Base-by-base conservation (phyloP, 2,888 invertebrate genomes). In the Pseudococcus longispinus region DNA sequence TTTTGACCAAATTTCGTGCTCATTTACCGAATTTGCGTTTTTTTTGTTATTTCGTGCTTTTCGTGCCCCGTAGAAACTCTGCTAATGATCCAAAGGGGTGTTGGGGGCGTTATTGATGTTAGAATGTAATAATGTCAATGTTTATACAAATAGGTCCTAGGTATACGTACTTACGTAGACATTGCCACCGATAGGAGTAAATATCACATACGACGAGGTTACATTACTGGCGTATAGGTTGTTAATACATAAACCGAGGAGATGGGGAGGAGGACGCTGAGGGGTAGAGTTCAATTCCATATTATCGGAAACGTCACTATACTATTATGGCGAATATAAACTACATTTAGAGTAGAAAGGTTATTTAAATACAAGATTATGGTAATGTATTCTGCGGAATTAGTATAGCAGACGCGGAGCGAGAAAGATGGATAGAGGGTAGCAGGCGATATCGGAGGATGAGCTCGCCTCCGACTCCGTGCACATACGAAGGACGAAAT, bases 301-400 rank as follows among this genome's bases (percentile, higher is more conserved):
- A 42, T 77, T 77, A 77, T 77, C 77, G 77, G 42, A 42, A 20
- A 77, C 77, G 77, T 77, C 77, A 42, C 70, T 77, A 77, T 77
- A 77, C 42, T 77, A 42, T 42, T 77, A 77, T 42, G 77, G 77
- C 77, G 77, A 77, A 77, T 77, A 77, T 77, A 77, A 77, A 77
- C 77, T 42, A 77, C 77, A 77, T 77, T 77, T 77, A 77, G 77
- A 77, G 42, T 70, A 37, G 77, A 77, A 77, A 77, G 77, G 77
- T 77, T 77, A 77, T 77, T 77, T 77, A 77, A 77, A 77, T 77
- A 77, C 77, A 29, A 77, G 77, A 77, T 77, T 77, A 77, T 77
- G 77, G 77, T 77, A 77, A 77, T 77, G 77, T 42, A 42, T 42
- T 77, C 37, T 37, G 4, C 20, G 77, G 77, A 70, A 70, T 70